Conservation (phyloP, 2,113 vertebrate genomes). For the Malurus alboscapulatus region DNA sequence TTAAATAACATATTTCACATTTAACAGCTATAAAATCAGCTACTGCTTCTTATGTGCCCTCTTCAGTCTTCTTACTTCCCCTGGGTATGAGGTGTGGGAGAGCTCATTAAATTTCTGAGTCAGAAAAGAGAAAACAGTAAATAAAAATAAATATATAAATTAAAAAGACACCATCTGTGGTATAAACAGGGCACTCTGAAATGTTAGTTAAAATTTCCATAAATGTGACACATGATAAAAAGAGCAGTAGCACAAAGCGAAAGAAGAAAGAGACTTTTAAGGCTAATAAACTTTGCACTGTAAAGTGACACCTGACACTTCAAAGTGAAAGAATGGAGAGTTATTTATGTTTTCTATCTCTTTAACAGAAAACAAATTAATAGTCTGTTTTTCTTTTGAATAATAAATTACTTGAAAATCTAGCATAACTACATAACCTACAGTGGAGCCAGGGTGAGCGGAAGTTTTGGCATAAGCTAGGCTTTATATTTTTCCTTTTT, state of each 20-base stretch:
- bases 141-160: conserved; percentile 20
- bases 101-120: conserved; percentile 4
- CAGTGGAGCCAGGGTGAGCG: not conserved
- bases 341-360: conserved; percentile 6
- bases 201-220: conserved; percentile 18
- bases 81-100: not conserved
- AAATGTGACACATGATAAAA: conserved; percentile 54
- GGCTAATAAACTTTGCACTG: conserved; percentile 16
- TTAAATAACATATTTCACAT: not conserved
- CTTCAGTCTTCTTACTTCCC: not conserved
- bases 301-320: conserved; percentile 25
- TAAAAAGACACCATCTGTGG: conserved; percentile 7
- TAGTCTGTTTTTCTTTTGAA: not conserved
- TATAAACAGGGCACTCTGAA: conserved; percentile 10
- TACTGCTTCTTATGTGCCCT: not conserved
- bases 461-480: not conserved
- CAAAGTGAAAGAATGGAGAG: conserved; percentile 12
- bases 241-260: conserved; percentile 32
- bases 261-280: conserved; percentile 8
- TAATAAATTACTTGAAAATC: conserved; percentile 18
- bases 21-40: not conserved
- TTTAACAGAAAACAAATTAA: conserved; percentile 5
- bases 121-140: conserved; percentile 20
- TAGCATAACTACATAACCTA: not conserved
- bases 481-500: conserved; percentile 18